Conservation (phyloP, 2,113 vertebrate genomes). For the Hemicordylus capensis region DNA sequence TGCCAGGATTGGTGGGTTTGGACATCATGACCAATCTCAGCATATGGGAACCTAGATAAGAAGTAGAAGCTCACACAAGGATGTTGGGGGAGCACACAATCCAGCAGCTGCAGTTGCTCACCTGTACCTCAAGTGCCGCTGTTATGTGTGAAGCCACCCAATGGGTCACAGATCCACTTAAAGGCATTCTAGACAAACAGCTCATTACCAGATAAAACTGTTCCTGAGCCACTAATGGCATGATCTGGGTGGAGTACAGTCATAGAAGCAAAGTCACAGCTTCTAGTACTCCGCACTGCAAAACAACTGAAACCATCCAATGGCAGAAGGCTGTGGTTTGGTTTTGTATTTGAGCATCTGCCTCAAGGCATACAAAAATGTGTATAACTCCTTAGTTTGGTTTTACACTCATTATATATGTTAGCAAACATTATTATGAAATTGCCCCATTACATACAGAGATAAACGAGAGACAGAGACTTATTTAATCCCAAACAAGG, state of each 20-base stretch:
- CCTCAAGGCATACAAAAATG: not conserved
- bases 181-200: not conserved
- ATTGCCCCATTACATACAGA: not conserved
- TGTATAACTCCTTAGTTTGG: not conserved
- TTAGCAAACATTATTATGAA: not conserved
- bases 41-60: too few species aligned
- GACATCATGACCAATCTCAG: too few species aligned
- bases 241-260: too few species aligned
- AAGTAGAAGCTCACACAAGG: too few species aligned
- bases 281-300: not conserved
- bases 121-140: too few species aligned
- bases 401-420: not conserved
- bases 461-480: not conserved
- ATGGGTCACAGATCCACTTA: not conserved
- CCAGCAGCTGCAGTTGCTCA: too few species aligned
- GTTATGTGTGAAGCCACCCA: too few species aligned
- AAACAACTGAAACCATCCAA: not conserved
- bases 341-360: not conserved
- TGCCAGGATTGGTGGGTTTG: too few species aligned
- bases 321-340: not conserved
- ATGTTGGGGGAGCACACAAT: too few species aligned
- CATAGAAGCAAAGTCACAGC: not conserved
- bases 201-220: not conserved
- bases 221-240: not conserved
- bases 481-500: not conserved